These are phyloP conservation scores for Cygnus olor DNA, from an alignment of 2,797 vertebrate species.

Conservation along the genomic window DNA sequence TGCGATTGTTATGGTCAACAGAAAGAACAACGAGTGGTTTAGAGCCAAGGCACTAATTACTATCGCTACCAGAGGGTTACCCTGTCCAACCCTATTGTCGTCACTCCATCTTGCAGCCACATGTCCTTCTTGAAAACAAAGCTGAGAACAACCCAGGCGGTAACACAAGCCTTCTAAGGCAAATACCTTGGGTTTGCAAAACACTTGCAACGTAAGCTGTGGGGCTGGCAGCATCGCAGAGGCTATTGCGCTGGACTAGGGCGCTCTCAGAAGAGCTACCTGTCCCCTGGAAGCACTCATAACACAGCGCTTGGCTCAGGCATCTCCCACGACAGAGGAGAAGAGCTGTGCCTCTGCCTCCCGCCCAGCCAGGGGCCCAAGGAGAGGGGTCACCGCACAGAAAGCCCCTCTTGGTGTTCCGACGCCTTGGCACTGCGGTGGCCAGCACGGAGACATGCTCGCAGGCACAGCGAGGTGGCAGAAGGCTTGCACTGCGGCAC, in stretches of 20 bases:
- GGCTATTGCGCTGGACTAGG: not conserved
- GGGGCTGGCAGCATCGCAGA: accelerated
- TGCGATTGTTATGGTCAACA: not conserved
- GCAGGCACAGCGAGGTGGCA: not conserved
- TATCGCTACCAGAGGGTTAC: not conserved
- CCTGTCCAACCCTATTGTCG: not conserved
- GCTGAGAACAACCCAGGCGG: not conserved
- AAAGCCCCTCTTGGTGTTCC: not conserved
- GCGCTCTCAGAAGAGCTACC: not conserved
- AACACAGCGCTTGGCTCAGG: not conserved
- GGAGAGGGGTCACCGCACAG: not conserved
- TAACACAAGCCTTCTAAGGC: not conserved
- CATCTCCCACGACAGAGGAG: not conserved
- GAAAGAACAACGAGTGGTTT: accelerated
- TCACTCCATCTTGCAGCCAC: not conserved
- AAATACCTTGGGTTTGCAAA: not conserved
- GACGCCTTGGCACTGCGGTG: accelerated
- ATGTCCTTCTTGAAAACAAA: not conserved
- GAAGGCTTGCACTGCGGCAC: not conserved
- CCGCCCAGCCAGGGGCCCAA: not conserved
- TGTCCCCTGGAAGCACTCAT: not conserved
- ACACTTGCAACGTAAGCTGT: accelerated
- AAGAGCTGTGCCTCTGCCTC: not conserved
- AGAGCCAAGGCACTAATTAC: not conserved
- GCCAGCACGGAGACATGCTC: not conserved